Percentiles rank a stretch among this genome's conserved stretches.
Evolutionary conservation across 2,888 invertebrate species (phyloP).

Genomic region (Tetanocera ferruginea): DNA sequence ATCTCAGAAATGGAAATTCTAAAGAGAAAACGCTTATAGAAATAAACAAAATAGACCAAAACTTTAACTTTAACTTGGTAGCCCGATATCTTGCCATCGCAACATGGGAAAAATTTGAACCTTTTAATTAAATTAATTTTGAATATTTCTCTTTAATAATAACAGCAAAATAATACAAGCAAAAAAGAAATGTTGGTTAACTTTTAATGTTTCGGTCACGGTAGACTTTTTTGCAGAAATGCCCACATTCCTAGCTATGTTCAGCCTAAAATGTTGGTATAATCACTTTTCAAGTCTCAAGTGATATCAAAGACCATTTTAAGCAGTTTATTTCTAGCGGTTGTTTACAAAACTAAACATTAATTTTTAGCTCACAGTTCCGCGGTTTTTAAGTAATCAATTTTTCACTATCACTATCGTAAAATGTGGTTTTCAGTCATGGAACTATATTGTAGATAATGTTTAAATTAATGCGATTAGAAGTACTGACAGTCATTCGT

Average conservation of each 20-base stretch:
- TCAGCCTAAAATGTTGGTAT: neutral
- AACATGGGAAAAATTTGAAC: no score
- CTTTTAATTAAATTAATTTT: no score
- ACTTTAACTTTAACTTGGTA: no score
- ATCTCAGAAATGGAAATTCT: no score
- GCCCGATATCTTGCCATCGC: no score
- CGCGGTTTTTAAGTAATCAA: neutral
- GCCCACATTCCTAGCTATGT: no score
- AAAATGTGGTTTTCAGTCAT: neutral
- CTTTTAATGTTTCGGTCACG: neutral
- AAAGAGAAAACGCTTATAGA: no score
- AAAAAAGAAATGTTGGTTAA: neutral
- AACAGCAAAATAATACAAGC: neutral
- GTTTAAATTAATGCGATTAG: neutral
- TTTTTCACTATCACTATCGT: neutral
- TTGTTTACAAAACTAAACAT: neutral
- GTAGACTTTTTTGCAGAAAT: neutral
- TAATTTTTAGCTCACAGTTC: neutral
- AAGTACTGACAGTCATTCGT: neutral
- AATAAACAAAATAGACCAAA: no score
- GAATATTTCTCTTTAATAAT: neutral
- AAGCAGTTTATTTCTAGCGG: neutral
- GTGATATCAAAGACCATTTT: neutral
- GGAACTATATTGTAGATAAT: neutral
- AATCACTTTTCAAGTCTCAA: neutral